These are phyloP conservation scores for Epinotia bilunana DNA, from an alignment of 2,888 invertebrate genomes.

Conservation along the genomic window DNA sequence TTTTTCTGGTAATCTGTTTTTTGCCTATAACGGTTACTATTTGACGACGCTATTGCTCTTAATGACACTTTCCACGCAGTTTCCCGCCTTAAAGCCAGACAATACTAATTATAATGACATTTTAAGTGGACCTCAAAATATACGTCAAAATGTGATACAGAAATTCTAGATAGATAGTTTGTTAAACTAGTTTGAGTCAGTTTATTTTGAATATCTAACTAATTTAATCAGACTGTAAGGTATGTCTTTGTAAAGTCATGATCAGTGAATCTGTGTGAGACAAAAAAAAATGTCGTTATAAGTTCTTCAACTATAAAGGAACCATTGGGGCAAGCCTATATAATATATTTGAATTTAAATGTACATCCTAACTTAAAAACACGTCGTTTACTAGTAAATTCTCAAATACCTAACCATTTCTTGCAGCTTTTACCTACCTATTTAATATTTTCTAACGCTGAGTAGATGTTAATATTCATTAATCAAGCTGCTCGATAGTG, in stretches of 20 bases:
- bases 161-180: neutral
- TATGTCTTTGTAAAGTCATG: neutral
- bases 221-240: neutral
- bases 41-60: conserved; percentile 8
- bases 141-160: neutral
- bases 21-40: too few species aligned
- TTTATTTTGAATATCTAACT: neutral
- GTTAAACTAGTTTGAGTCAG: neutral
- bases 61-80: conserved; percentile 35
- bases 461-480: neutral
- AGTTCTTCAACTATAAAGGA: neutral
- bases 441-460: neutral
- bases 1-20: too few species aligned
- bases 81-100: conserved; percentile 29
- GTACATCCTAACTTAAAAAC: neutral
- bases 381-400: neutral
- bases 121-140: conserved; percentile 37
- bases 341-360: neutral
- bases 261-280: too few species aligned
- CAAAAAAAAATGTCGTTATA: too few species aligned
- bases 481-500: neutral
- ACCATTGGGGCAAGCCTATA: neutral
- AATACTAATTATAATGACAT: conserved; percentile 39
- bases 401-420: neutral
- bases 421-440: neutral